Conservation (phyloP, 23 tunicate species). For the Halocynthia roretzi region DNA sequence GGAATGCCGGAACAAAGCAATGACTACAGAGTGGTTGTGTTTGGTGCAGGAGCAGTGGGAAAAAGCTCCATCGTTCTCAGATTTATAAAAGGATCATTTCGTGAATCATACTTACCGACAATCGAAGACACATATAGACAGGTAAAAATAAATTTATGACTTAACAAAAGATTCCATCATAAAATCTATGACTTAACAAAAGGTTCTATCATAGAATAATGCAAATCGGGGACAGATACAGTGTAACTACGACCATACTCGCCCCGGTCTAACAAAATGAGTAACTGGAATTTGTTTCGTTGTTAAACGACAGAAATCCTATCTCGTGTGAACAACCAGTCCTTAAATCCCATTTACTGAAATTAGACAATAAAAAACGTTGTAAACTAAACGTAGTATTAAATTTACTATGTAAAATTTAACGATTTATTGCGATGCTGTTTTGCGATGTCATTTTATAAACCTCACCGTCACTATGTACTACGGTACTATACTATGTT, state of each 20-base stretch:
- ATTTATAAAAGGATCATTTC: slow-evolving; percentile 46
- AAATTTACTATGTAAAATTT: no score
- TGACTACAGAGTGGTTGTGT: slow-evolving; percentile 49
- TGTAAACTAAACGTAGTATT: no score
- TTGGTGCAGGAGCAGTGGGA: slow-evolving; percentile 62
- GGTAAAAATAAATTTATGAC: neutral
- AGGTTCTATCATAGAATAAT: neutral
- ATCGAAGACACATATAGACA: slow-evolving; percentile 56
- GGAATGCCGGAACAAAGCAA: slow-evolving; percentile 55
- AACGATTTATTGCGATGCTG: no score
- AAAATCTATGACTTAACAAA: neutral
- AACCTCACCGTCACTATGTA: no score
- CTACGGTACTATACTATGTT: no score
- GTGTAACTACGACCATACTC: neutral
- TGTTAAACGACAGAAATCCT: no score
- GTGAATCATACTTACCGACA: slow-evolving; percentile 41
- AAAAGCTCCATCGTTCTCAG: slow-evolving; percentile 49
- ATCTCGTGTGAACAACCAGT: no score
- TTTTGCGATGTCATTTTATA: no score
- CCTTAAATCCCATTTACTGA: no score
- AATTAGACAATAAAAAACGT: no score
- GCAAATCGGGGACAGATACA: neutral
- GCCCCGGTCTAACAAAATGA: neutral
- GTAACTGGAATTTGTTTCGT: neutral
- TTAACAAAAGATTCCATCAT: neutral